A percentile compares a stretch with the other conserved stretches of the same genome.
These are phyloP conservation scores for Prunella fulvescens DNA, from an alignment of 2,113 vertebrate species.

Conservation along the genomic window DNA sequence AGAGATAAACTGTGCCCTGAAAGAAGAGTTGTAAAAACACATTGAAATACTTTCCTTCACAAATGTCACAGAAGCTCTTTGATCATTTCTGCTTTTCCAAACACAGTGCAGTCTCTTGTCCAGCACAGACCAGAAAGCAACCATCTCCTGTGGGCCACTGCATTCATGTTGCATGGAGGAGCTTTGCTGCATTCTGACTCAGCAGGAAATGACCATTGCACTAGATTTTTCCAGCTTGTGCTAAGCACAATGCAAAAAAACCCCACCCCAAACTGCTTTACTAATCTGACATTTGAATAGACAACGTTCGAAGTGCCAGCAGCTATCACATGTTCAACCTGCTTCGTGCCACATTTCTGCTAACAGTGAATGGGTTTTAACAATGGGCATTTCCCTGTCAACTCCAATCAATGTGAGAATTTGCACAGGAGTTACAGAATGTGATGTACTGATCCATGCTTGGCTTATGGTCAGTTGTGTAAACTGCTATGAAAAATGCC, in stretches of 20 bases:
- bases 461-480: neutral
- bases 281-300: conserved; percentile 43
- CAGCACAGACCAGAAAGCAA: neutral
- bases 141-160: neutral
- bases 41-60: conserved; percentile 32
- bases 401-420: neutral
- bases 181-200: conserved; percentile 30
- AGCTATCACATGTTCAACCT: conserved; percentile 8
- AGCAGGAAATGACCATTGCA: neutral
- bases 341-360: conserved; percentile 18
- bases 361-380: conserved; percentile 31
- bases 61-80: neutral
- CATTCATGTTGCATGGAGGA: neutral
- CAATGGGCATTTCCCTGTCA: conserved; percentile 43
- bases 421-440: neutral
- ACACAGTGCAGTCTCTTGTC: neutral
- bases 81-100: conserved; percentile 7
- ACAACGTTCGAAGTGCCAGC: neutral
- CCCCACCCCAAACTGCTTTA: neutral
- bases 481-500: neutral
- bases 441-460: neutral
- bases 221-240: conserved; percentile 28
- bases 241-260: neutral
- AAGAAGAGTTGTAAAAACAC: neutral
- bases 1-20: neutral